Evolutionary conservation across 2,888 invertebrate genomes (phyloP).

Genomic region (Reticulitermes lucifugus): DNA sequence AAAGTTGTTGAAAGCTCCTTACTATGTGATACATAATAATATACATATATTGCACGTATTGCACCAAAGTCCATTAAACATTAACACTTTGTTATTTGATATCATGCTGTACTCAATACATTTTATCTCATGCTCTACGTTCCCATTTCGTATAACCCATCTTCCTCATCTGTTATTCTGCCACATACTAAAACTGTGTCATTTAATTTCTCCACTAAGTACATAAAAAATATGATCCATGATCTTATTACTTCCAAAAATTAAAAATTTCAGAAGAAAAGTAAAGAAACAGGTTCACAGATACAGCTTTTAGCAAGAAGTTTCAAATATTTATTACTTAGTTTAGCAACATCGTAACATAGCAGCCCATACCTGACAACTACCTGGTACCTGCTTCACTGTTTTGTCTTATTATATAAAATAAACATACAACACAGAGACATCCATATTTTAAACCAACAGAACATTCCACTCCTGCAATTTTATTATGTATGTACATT

Average conservation of each 20-base stretch:
- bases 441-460: background rate
- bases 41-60: constrained; percentile 42
- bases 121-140: background rate
- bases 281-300: no score
- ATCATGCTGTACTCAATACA: background rate
- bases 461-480: background rate
- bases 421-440: background rate
- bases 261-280: no score
- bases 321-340: no score
- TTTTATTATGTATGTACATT: background rate
- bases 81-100: constrained; percentile 18
- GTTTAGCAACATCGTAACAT: no score
- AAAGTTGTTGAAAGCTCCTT: constrained; percentile 43
- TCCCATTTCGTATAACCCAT: background rate
- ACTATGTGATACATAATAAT: constrained; percentile 41
- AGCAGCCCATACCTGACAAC: no score
- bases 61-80: constrained; percentile 45
- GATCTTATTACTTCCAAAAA: no score
- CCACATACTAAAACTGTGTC: no score
- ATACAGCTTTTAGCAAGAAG: no score
- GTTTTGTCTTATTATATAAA: background rate
- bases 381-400: no score
- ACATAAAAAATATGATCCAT: no score
- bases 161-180: background rate
- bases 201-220: no score